phyloP scores from a whole-genome alignment of 2,113 vertebrate genomes.

The Bombycilla garrulus region DNA sequence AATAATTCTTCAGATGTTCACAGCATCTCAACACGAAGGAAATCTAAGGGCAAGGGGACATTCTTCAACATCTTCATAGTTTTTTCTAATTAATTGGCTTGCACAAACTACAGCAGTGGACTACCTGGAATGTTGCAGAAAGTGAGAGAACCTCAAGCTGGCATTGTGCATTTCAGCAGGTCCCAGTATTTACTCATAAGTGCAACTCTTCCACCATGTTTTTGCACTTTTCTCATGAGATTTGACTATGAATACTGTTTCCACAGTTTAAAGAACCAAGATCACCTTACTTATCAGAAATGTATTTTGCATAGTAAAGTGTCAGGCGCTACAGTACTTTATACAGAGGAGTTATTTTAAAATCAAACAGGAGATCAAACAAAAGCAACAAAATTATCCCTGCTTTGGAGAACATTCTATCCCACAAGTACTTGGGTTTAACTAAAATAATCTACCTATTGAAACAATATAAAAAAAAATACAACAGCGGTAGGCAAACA shows the following conservation, averaged over 20 bases:
- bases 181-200: not conserved
- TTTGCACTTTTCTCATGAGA: not conserved
- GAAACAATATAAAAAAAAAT: not conserved
- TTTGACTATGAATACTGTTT: not conserved
- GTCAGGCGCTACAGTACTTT: not conserved
- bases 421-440: not conserved
- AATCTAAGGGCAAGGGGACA: conserved; percentile 10
- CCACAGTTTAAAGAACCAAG: not conserved
- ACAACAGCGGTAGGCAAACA: not conserved
- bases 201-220: not conserved
- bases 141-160: not conserved
- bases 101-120: not conserved
- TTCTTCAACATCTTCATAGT: not conserved
- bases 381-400: not conserved
- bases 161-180: not conserved
- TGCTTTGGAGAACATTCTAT: not conserved
- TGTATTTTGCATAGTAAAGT: not conserved
- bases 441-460: not conserved
- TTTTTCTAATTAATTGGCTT: not conserved
- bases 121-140: not conserved
- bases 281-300: not conserved
- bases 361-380: not conserved
- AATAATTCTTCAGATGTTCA: conserved; percentile 47
- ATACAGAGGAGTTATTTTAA: not conserved
- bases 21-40: conserved; percentile 33